phyloP scores from a whole-genome alignment of 2,888 invertebrate species.

The Notodonta ziczac region DNA sequence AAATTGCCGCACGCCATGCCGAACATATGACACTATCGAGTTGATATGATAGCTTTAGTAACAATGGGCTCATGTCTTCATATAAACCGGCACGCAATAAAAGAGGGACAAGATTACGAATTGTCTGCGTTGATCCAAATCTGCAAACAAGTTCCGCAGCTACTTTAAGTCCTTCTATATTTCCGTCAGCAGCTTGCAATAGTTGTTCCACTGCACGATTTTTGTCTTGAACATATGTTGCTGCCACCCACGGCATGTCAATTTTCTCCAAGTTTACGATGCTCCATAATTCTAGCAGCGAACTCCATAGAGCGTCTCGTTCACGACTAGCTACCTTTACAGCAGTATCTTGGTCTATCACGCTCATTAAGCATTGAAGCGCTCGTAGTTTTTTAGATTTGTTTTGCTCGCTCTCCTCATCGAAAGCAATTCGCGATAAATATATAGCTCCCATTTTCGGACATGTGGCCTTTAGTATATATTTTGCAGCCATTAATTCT shows the following conservation, averaged over 20 bases:
- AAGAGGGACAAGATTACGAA: slow-evolving; percentile 60
- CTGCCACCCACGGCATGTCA: slow-evolving; percentile 78
- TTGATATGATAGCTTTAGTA: slow-evolving; percentile 61
- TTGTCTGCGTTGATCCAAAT: slow-evolving; percentile 61
- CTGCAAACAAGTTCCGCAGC: slow-evolving; percentile 63
- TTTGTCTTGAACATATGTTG: slow-evolving; percentile 75
- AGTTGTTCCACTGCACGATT: slow-evolving; percentile 69
- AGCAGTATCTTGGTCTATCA: slow-evolving; percentile 75
- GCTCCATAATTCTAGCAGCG: slow-evolving; percentile 72
- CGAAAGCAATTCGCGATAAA: slow-evolving; percentile 77
- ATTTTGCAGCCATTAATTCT: slow-evolving; percentile 76
- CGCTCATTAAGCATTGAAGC: slow-evolving; percentile 78
- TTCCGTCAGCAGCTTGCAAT: slow-evolving; percentile 61
- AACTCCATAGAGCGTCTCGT: slow-evolving; percentile 70
- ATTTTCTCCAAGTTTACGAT: slow-evolving; percentile 71
- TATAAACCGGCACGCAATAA: slow-evolving; percentile 61
- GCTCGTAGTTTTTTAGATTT: slow-evolving; percentile 78
- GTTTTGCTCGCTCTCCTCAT: slow-evolving; percentile 75
- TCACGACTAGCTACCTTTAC: slow-evolving; percentile 74
- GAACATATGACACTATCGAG: slow-evolving; percentile 64
- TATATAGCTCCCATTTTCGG: slow-evolving; percentile 82
- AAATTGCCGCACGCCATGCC: slow-evolving; percentile 74
- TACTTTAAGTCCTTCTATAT: slow-evolving; percentile 64
- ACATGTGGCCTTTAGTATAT: slow-evolving; percentile 79
- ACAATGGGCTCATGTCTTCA: slow-evolving; percentile 72